Percentiles rank a stretch among this genome's conserved stretches.
These are phyloP conservation scores for Trialeurodes vaporariorum DNA, from an alignment of 1,140 invertebrate genomes.

Conservation along the genomic window DNA sequence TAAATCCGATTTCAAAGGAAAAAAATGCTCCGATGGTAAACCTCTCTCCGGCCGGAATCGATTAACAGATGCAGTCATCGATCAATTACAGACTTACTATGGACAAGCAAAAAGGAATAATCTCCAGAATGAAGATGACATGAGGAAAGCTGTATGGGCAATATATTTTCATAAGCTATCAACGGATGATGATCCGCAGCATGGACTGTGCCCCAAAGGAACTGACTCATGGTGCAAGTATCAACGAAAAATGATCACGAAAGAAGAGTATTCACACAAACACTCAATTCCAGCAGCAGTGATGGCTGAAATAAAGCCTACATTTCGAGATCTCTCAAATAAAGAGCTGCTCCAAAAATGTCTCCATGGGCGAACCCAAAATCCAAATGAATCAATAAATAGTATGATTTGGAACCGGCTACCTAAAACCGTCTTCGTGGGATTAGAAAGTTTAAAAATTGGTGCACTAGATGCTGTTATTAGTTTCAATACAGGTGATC, in stretches of 20 bases:
- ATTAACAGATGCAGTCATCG: background rate
- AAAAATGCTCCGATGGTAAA: conserved; percentile 14
- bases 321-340: conserved; percentile 16
- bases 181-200: conserved; percentile 26
- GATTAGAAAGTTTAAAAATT: conserved; percentile 14
- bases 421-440: conserved; percentile 21
- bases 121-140: conserved; percentile 26
- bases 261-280: background rate
- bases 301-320: conserved; percentile 12
- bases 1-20: conserved; percentile 8
- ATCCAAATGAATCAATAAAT: conserved; percentile 20
- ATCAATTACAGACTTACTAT: conserved; percentile 16
- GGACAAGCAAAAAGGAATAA: conserved; percentile 28
- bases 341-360: conserved; percentile 19
- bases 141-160: conserved; percentile 29
- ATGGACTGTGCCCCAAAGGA: conserved; percentile 24
- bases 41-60: conserved; percentile 4
- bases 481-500: conserved; percentile 2
- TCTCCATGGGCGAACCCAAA: conserved; percentile 18
- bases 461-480: conserved; percentile 15
- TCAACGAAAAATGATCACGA: background rate
- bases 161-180: conserved; percentile 29
- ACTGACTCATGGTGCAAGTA: conserved; percentile 22
- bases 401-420: conserved; percentile 17
- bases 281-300: background rate